Base-by-base conservation (phyloP, 2,797 vertebrate species). In the Semaprochilodus insignis region DNA sequence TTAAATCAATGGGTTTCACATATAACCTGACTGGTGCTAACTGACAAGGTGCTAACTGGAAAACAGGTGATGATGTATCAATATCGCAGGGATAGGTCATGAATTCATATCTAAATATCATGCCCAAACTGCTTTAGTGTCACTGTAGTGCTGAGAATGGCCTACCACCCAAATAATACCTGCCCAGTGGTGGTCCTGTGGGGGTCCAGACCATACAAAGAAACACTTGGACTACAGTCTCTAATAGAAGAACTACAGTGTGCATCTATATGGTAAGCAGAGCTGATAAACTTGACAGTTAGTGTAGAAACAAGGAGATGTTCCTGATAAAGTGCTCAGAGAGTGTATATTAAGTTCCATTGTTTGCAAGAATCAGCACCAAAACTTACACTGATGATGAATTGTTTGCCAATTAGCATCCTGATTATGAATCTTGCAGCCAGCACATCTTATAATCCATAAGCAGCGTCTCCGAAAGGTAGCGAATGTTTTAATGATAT, bases 401-500 rank as follows among this genome's bases (percentile, higher is more conserved):
- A 52, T 27, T 36, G 25, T 59, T 69, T 79, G 48, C 59, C 31
- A 25, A 77, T 73, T 36, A 67, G 44, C 40, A 72, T 65, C 66
- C 17, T 51, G 36, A 74, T 57, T 17, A 74, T n/a, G 23, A 59
- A 74, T 74, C 10, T 57, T 36, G 36, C 8, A 57, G 16, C 34
- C 34, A 60, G 21, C n/a, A 74, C 6, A 55, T 16, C 16, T 40
- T 40, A 74, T 10, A 8, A 40, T 7, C 21, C 44, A 10, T 10
- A 48, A 10, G 6, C 8, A 48, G 10, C 10, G 44, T 48, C 44
- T 48, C 44, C 48, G 19, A 72, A 72, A 71, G 19, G 21, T 44
- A 70, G 19, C 44, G 17, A 15, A 25, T 40, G 31, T 16, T 71
- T 40, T 62, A 15, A 44, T 62, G 21, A 40, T 27, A 62, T 60